Conservation (phyloP, 92 coral and sea anemone genomes). For the Porites cylindrica region DNA sequence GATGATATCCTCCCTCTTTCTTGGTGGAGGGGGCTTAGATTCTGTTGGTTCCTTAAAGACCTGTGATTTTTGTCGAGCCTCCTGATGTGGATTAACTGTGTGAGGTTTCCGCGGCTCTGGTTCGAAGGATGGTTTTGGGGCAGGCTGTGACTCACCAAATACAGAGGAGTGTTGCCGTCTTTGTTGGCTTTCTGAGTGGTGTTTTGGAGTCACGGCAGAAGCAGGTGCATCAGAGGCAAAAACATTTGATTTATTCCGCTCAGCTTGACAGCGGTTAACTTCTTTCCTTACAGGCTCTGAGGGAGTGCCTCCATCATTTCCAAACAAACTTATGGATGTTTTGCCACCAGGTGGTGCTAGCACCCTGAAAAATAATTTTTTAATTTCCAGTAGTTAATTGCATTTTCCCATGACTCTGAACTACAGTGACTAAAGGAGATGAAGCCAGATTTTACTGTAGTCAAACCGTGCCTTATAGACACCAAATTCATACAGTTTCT, state of each 20-base stretch:
- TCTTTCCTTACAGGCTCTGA: slow-evolving; percentile 25
- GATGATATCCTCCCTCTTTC: slow-evolving; percentile 12
- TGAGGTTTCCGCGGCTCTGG: slow-evolving; percentile 64
- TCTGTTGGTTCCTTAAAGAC: slow-evolving; percentile 32
- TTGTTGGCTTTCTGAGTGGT: slow-evolving; percentile 76
- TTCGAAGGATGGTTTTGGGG: slow-evolving; percentile 45
- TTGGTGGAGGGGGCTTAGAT: slow-evolving; percentile 35
- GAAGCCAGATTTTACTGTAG: too few relatives aligned
- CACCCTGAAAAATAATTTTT: slow-evolving; percentile 51
- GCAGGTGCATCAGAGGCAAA: slow-evolving; percentile 64
- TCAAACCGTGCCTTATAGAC: too few relatives aligned
- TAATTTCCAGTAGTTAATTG: neutral
- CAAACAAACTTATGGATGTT: slow-evolving; percentile 84
- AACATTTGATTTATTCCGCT: slow-evolving; percentile 88
- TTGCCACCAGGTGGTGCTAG: slow-evolving; percentile 99
- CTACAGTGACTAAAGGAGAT: too few relatives aligned
- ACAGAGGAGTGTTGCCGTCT: slow-evolving; percentile 89
- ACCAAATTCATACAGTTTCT: too few relatives aligned
- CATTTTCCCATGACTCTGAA: neutral
- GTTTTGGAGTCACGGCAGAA: slow-evolving; percentile 13
- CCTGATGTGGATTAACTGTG: slow-evolving; percentile 48
- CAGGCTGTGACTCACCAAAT: slow-evolving; percentile 73
- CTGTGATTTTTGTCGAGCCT: slow-evolving; percentile 34
- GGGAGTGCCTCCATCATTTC: slow-evolving; percentile 45
- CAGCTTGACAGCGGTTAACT: slow-evolving; percentile 87